Conservation (phyloP, 1,140 invertebrate genomes). For the Drosophila saltans region DNA sequence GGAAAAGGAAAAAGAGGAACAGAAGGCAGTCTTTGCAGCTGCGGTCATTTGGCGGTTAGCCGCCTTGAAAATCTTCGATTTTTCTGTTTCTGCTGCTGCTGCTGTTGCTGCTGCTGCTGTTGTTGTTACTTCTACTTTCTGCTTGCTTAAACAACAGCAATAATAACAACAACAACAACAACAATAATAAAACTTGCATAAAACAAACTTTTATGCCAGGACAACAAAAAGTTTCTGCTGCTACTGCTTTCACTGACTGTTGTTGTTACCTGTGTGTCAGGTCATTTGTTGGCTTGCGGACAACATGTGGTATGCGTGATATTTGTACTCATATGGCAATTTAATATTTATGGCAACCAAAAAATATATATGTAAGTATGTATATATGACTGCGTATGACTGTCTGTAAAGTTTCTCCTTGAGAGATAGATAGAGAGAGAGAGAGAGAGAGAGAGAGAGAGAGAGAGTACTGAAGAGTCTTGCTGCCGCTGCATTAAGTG, state of each 20-base stretch:
- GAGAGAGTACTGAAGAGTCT: background rate
- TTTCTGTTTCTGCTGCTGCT: constrained; percentile 19
- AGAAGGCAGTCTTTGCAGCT: constrained; percentile 26
- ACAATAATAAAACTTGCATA: constrained; percentile 61
- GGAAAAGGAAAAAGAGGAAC: background rate
- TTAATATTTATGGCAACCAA: constrained; percentile 59
- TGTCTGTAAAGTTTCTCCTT: constrained; percentile 26
- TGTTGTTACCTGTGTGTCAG: constrained; percentile 6
- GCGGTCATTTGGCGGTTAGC: constrained; percentile 77
- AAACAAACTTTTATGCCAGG: constrained; percentile 62
- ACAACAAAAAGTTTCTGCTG: constrained; percentile 50
- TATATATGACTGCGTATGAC: background rate
- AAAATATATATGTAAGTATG: constrained; percentile 25
- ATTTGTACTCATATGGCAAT: constrained; percentile 52
- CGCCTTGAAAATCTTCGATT: constrained; percentile 77
- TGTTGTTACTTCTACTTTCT: constrained; percentile 6
- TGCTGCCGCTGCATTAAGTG: constrained; percentile 51
- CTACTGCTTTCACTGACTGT: constrained; percentile 24
- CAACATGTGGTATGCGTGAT: constrained; percentile 66
- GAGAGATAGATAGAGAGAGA: background rate
- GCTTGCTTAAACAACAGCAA: constrained; percentile 2
- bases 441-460: background rate
- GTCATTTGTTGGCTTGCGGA: constrained; percentile 37
- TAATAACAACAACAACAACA: constrained; percentile 30
- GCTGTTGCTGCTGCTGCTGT: constrained; percentile 19